Percentiles rank a stretch among this genome's conserved stretches.
phyloP scores from a whole-genome alignment of 2,888 invertebrate species.

The Labia minor region DNA sequence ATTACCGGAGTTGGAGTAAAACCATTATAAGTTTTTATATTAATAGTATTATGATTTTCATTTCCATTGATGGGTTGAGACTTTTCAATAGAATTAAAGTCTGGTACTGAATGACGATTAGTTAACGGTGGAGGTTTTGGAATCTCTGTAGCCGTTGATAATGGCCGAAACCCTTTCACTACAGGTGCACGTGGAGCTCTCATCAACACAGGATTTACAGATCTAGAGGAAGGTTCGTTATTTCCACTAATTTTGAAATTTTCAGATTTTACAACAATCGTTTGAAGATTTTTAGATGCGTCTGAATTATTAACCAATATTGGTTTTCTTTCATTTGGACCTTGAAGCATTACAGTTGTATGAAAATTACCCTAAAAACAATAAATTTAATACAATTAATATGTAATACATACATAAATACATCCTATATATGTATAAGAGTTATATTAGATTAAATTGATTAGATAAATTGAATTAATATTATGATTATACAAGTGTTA shows the following conservation, averaged over 20 bases:
- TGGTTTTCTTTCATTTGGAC: not conserved
- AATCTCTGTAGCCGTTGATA: not conserved
- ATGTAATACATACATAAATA: no score
- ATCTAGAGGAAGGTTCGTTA: not conserved
- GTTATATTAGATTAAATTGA: no score
- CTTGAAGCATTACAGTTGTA: not conserved
- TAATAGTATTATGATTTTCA: not conserved
- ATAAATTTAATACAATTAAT: not conserved
- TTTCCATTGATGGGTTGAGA: not conserved
- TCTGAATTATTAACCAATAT: not conserved
- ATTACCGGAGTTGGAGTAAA: no score
- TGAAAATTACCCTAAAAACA: not conserved
- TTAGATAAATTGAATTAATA: no score
- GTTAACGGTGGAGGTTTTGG: not conserved
- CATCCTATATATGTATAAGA: no score
- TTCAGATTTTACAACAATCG: not conserved
- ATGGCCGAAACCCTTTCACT: not conserved
- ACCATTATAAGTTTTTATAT: not conserved
- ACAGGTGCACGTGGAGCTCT: not conserved
- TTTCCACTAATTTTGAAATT: not conserved
- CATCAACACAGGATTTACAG: not conserved
- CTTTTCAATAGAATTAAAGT: not conserved
- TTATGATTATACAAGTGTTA: no score
- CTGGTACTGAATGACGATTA: not conserved
- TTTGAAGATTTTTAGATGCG: not conserved